Base-by-base conservation (phyloP, 1,140 invertebrate genomes). In the Hycleus phaleratus region DNA sequence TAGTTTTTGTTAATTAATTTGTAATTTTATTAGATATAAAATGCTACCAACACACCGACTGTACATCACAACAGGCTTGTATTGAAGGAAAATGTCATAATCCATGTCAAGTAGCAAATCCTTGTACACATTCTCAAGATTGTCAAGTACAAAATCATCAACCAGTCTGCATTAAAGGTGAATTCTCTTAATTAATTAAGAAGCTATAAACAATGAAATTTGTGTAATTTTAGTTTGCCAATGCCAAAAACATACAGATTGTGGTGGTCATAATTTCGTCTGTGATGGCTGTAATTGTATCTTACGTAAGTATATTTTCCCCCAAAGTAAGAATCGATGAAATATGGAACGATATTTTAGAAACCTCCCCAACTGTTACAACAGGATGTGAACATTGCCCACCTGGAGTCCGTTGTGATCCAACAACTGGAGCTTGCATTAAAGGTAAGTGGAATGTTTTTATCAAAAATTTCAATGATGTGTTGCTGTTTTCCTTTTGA, bases 141-240 rank as follows among this genome's bases (percentile, higher is more conserved):
- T 92, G 90, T 70, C 83, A 84, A 61, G 87, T 91, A 24, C 76
- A 87, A 61, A 76, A 87, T 67, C 89, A 91, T 73, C 82, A 86
- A 68, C 85, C 89, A 25, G 81, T 88, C 49, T 91, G 89, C 67
- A 79, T 86, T 18, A 83, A 85, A 81, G 85, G 88, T 87, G 78
- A 43, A 24, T 46, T 52, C 11, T 26, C 18, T 7, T 18, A 10
- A 47, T 11, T 53, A 8, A 42, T 10, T 4, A 3, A 42, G 4
- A 42, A 11, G 11, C 10, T 10, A 42, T 10, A 4, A 11, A n/a
- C 10, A 10, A 8, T 42, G 42, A 45, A 39, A 10, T 38, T 40
- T 45, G 32, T 11, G 46, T 47, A 57, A 32, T 56, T 70, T 49
- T 68, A 86, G 84, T 83, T 46, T 87, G 85, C 66, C 81, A 84